Conservation (phyloP, 2,113 vertebrate genomes). For the Corythornis cristatus region DNA sequence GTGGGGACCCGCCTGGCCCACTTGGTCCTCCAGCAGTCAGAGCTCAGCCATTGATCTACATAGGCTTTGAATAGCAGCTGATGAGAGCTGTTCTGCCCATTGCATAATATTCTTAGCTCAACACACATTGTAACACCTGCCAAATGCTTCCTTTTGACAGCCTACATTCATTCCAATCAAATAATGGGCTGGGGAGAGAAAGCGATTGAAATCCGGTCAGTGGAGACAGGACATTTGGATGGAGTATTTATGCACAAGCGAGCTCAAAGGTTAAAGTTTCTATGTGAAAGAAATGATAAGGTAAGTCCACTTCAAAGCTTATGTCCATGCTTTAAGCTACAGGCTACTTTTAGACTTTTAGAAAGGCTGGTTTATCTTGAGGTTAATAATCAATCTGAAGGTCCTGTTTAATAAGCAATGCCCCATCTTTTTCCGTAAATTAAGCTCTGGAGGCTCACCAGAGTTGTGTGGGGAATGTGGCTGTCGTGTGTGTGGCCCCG, state of each 20-base stretch:
- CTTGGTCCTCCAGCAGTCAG: background rate
- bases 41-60: slow-evolving; percentile 57
- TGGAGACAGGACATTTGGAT: slow-evolving; percentile 99
- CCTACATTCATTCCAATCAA: slow-evolving; percentile 99
- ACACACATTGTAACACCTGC: slow-evolving; percentile 66
- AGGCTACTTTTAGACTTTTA: slow-evolving; percentile 58
- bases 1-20: fast-evolving
- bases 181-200: slow-evolving; percentile 99
- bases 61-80: slow-evolving; percentile 59
- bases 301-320: slow-evolving; percentile 80
- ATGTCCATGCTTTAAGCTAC: slow-evolving; percentile 57
- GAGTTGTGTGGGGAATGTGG: fast-evolving
- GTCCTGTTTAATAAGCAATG: slow-evolving; percentile 21
- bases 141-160: slow-evolving; percentile 81
- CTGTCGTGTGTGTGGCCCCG: background rate
- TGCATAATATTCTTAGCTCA: slow-evolving; percentile 42
- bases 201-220: slow-evolving; percentile 99
- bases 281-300: slow-evolving; percentile 99
- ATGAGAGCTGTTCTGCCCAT: slow-evolving; percentile 49
- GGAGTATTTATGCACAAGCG: slow-evolving; percentile 99
- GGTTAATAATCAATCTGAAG: slow-evolving; percentile 65
- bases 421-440: background rate
- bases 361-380: slow-evolving; percentile 51
- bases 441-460: background rate
- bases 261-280: slow-evolving; percentile 99